Evolutionary conservation across 1,140 invertebrate species (phyloP).

Genomic region (Adoxophyes honmai): DNA sequence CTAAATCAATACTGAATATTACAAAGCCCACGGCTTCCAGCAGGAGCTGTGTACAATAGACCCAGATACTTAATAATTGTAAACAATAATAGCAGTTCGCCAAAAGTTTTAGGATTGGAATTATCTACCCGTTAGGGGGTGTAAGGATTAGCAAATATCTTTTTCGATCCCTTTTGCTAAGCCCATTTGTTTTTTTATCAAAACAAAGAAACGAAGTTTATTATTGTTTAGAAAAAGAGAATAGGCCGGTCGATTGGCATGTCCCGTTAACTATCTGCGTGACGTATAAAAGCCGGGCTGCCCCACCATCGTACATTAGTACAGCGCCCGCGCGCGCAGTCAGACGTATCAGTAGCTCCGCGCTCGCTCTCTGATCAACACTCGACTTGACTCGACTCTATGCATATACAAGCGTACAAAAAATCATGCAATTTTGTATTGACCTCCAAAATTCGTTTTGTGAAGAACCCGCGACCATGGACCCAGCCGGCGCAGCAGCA

Average conservation of each 20-base stretch:
- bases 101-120: too few species aligned
- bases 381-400: constrained; percentile 68
- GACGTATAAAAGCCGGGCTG: constrained; percentile 68
- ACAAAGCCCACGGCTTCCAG: too few species aligned
- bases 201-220: constrained; percentile 43
- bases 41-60: too few species aligned
- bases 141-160: too few species aligned
- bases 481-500: constrained; percentile 51
- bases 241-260: constrained; percentile 70
- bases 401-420: constrained; percentile 65
- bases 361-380: constrained; percentile 37
- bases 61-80: too few species aligned
- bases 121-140: too few species aligned
- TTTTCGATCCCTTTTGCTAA: constrained; percentile 1
- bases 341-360: constrained; percentile 59
- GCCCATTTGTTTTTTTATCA: constrained; percentile 32
- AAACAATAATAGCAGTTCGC: too few species aligned
- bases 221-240: constrained; percentile 73
- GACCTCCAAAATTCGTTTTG: constrained; percentile 65
- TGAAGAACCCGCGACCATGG: constrained; percentile 60
- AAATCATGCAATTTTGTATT: constrained; percentile 66
- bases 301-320: constrained; percentile 65
- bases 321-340: constrained; percentile 68
- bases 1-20: too few species aligned
- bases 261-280: constrained; percentile 73